These are phyloP conservation scores for Drosophila trapezifrons DNA, from an alignment of 1,140 invertebrate species.

Conservation along the genomic window DNA sequence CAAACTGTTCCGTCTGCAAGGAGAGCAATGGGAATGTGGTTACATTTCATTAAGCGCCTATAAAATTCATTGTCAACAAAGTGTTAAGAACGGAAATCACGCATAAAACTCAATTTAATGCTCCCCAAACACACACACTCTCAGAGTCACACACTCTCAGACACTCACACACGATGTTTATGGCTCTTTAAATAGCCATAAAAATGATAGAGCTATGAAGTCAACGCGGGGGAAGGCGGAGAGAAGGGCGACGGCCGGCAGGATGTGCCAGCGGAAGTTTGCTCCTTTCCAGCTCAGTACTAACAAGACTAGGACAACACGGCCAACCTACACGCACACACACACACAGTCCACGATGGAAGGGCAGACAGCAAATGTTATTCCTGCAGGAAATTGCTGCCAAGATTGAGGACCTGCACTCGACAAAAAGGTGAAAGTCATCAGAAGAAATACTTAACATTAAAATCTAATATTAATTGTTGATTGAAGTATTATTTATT, in stretches of 20 bases:
- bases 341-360: constrained; percentile 31
- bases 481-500: no score
- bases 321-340: constrained; percentile 2
- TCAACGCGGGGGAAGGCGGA: background rate
- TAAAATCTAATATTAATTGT: no score
- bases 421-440: background rate
- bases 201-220: constrained; percentile 71
- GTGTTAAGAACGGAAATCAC: constrained; percentile 77
- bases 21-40: constrained; percentile 27
- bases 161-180: constrained; percentile 57
- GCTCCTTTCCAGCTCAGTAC: constrained; percentile 49
- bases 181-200: constrained; percentile 74
- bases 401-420: constrained; percentile 43
- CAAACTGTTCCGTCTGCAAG: constrained; percentile 94
- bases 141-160: constrained; percentile 12
- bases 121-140: constrained; percentile 23
- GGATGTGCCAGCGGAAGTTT: constrained; percentile 77
- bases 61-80: constrained; percentile 73
- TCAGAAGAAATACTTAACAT: no score
- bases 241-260: constrained; percentile 23
- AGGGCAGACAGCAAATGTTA: constrained; percentile 46
- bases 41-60: constrained; percentile 59
- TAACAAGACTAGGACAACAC: constrained; percentile 64
- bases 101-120: constrained; percentile 79
- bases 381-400: constrained; percentile 63